Evolutionary conservation across 2,797 vertebrate species (phyloP).

Genomic region (Phrynocephalus vlangalii): DNA sequence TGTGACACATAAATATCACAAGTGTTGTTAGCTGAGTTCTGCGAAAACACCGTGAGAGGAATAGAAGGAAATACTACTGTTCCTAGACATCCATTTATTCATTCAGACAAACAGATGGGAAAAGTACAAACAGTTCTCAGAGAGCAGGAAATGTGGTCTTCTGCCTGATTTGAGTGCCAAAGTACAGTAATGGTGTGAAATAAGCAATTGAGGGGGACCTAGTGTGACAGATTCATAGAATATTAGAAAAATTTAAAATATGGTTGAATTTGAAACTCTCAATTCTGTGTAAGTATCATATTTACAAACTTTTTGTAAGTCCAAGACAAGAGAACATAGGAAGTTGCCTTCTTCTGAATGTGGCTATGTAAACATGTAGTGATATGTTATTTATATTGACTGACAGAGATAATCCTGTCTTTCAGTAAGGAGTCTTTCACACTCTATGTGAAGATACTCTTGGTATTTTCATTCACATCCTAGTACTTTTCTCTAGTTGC

Average conservation of each 20-base stretch:
- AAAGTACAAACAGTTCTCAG: slow-evolving; percentile 63
- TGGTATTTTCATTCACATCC: neutral
- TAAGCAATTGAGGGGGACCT: slow-evolving; percentile 50
- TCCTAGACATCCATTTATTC: slow-evolving; percentile 66
- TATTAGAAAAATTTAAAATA: slow-evolving; percentile 35
- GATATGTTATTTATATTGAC: neutral
- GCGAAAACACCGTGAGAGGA: slow-evolving; percentile 39
- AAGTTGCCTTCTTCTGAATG: neutral
- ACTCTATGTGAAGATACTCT: neutral
- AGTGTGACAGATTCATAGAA: slow-evolving; percentile 31
- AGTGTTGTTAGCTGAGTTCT: slow-evolving; percentile 16
- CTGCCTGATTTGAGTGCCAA: slow-evolving; percentile 46
- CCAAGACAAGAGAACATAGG: neutral
- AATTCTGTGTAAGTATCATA: neutral
- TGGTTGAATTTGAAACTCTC: neutral
- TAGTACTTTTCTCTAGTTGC: neutral
- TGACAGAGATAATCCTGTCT: neutral
- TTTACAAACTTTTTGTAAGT: slow-evolving; percentile 30
- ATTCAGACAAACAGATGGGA: slow-evolving; percentile 66
- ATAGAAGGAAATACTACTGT: slow-evolving; percentile 35
- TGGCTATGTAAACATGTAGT: neutral
- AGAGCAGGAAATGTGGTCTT: slow-evolving; percentile 64
- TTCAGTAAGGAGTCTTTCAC: neutral
- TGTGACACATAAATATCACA: neutral
- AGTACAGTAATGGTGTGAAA: slow-evolving; percentile 34